Conservation (phyloP, 35 echinoderm and acorn worm genomes). For the Diadema setosum region DNA sequence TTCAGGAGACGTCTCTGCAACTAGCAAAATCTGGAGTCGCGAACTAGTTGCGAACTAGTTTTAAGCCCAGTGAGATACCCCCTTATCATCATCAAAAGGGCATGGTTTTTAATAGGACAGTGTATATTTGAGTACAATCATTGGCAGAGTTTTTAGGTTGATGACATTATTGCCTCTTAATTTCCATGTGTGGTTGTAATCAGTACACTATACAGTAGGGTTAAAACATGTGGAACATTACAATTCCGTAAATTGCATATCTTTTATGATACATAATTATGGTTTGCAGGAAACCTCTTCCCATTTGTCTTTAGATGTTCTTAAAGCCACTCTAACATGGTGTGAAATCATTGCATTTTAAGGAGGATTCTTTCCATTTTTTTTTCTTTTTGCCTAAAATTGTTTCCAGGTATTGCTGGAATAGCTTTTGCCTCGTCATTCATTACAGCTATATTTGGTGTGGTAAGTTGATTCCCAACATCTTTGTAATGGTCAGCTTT, state of each 20-base stretch:
- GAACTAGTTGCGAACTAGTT: too few relatives aligned
- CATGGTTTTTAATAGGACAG: too few relatives aligned
- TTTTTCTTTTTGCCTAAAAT: background rate
- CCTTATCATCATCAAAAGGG: too few relatives aligned
- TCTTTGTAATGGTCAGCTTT: too few relatives aligned
- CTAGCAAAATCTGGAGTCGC: too few relatives aligned
- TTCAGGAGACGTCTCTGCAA: too few relatives aligned
- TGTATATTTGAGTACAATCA: too few relatives aligned
- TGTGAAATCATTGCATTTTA: background rate
- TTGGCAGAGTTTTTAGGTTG: too few relatives aligned
- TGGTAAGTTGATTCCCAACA: background rate
- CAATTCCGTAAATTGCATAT: background rate
- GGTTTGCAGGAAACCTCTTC: background rate
- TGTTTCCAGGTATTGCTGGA: conserved; percentile 12
- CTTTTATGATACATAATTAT: background rate
- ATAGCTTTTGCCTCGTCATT: conserved; percentile 17
- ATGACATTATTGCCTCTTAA: too few relatives aligned
- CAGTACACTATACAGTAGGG: background rate
- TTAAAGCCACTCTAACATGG: background rate
- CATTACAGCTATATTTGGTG: background rate
- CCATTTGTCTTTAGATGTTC: background rate
- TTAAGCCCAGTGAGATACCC: too few relatives aligned
- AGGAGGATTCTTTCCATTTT: background rate
- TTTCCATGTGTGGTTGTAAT: background rate
- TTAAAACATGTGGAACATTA: background rate